Conservation (phyloP, 2,797 vertebrate genomes). For the Phylloscopus collybita region DNA sequence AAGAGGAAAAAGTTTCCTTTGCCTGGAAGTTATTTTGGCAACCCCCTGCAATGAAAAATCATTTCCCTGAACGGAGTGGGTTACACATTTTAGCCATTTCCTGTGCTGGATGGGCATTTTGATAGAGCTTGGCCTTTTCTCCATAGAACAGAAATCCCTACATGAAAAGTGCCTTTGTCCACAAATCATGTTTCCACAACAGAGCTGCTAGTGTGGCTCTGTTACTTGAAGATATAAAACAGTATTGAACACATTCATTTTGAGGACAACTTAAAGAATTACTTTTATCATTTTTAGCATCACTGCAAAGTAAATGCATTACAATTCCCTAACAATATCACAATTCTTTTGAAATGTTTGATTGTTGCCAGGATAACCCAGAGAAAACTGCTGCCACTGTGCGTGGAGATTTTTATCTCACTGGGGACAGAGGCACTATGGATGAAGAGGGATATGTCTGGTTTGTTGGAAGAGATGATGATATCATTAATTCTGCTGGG, state of each 20-base stretch:
- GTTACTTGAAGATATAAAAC: neutral
- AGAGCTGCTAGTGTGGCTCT: neutral
- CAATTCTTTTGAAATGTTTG: neutral
- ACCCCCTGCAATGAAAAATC: no score
- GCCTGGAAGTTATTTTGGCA: neutral
- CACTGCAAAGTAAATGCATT: neutral
- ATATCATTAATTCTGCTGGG: slow-evolving; percentile 85
- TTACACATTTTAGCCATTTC: neutral
- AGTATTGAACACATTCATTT: neutral
- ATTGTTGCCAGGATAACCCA: slow-evolving; percentile 73
- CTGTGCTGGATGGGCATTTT: neutral
- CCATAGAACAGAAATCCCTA: neutral
- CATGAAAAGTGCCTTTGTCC: neutral
- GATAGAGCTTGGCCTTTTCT: neutral
- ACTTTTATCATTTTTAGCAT: neutral
- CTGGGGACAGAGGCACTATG: slow-evolving; percentile 77
- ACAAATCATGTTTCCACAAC: neutral
- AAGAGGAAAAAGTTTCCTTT: no score
- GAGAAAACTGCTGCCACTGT: slow-evolving; percentile 76
- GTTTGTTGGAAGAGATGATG: slow-evolving; percentile 82
- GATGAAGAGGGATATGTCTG: slow-evolving; percentile 84
- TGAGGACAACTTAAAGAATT: neutral
- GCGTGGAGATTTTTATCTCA: slow-evolving; percentile 81
- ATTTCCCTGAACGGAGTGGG: neutral
- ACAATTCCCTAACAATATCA: neutral